Conservation (phyloP, 2,888 invertebrate species). For the Lysandra coridon region DNA sequence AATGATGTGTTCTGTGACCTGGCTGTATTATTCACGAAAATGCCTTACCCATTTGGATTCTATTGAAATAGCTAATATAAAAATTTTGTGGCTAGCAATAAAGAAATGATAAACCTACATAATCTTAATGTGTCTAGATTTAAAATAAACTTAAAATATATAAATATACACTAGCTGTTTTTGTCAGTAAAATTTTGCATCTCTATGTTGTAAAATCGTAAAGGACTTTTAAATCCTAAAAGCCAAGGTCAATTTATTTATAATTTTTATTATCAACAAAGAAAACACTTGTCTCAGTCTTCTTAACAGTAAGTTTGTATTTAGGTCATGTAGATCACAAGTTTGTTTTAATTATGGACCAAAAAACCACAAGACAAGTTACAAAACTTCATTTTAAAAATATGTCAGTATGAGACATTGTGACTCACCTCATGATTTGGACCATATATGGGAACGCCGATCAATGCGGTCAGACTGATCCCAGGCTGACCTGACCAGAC, state of each 20-base stretch:
- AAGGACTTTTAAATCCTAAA: slow-evolving; percentile 5
- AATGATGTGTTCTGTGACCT: not conserved
- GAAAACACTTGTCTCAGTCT: slow-evolving; percentile 12
- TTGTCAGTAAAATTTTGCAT: not conserved
- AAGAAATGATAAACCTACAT: not conserved
- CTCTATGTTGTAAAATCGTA: not conserved
- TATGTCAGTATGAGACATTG: too few species aligned
- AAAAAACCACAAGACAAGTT: not conserved
- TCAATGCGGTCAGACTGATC: too few species aligned
- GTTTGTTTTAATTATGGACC: slow-evolving; percentile 11
- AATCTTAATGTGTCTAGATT: not conserved
- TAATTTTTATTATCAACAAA: slow-evolving; percentile 7
- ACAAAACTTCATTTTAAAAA: not conserved
- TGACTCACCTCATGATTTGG: too few species aligned
- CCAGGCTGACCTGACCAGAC: too few species aligned
- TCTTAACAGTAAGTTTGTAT: slow-evolving; percentile 17
- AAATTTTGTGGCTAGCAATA: too few species aligned
- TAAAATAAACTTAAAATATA: not conserved
- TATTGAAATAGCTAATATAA: too few species aligned
- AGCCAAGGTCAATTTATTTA: not conserved
- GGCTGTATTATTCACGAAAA: too few species aligned
- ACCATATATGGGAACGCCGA: too few species aligned
- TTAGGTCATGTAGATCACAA: slow-evolving; percentile 29
- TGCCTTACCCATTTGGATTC: too few species aligned
- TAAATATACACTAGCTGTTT: not conserved